phyloP scores from a whole-genome alignment of 2,797 vertebrate species.

The Pyrocephalus nanus region DNA sequence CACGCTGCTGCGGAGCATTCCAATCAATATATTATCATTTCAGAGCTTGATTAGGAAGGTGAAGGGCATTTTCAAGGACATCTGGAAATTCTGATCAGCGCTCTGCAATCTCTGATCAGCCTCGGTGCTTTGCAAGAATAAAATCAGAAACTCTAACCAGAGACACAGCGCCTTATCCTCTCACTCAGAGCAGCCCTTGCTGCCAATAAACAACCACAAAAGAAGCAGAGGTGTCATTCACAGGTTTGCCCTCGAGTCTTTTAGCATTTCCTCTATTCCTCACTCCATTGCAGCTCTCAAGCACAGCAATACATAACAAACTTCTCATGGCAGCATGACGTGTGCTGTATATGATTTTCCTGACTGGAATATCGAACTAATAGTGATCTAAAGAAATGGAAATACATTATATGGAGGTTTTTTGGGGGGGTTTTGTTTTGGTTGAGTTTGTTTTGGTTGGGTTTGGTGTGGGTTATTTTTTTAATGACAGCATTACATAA shows the following conservation, averaged over 20 bases:
- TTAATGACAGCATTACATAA: background rate
- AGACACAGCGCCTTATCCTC: background rate
- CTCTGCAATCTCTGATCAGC: background rate
- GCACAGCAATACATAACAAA: background rate
- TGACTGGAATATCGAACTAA: background rate
- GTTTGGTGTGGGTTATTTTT: background rate
- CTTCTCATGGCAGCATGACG: fast-evolving
- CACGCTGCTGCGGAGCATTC: background rate
- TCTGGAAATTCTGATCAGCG: background rate
- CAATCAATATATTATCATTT: constrained; percentile 25
- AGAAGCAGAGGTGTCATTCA: background rate
- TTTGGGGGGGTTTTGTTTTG: background rate
- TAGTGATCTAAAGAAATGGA: background rate
- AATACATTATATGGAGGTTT: background rate
- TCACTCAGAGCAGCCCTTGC: background rate
- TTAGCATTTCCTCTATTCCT: background rate
- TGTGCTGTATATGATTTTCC: background rate
- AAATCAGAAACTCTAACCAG: background rate
- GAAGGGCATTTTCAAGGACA: constrained; percentile 35
- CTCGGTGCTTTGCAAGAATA: background rate
- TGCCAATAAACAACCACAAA: background rate
- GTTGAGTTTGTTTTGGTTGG: background rate
- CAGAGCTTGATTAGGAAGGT: constrained; percentile 7
- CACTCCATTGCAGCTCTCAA: background rate
- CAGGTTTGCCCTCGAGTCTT: background rate